These are phyloP conservation scores for Tetragonula clypearis DNA, from an alignment of 1,140 invertebrate species.

Conservation along the genomic window DNA sequence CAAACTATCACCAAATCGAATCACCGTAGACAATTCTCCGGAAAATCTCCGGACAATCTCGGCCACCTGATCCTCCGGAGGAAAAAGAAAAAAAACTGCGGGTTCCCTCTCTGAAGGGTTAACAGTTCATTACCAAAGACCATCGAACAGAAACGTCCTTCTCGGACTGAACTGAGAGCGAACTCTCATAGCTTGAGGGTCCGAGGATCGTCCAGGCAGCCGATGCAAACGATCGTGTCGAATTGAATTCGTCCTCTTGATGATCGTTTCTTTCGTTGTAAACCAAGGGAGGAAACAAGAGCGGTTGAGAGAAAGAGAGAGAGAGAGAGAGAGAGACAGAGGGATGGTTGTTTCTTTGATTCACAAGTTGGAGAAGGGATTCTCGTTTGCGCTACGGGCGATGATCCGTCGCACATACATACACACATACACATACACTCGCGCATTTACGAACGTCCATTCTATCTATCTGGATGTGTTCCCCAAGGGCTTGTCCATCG, in stretches of 20 bases:
- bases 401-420: conserved; percentile 25
- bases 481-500: conserved; percentile 27
- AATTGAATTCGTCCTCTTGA: conserved; percentile 65
- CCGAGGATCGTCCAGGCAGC: conserved; percentile 12
- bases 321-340: too few relatives aligned
- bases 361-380: background rate
- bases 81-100: too few relatives aligned
- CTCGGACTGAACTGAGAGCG: background rate
- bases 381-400: background rate
- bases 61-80: background rate
- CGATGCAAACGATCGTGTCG: conserved; percentile 69
- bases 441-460: background rate
- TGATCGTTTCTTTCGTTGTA: too few relatives aligned
- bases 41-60: background rate
- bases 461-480: background rate
- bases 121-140: conserved; percentile 9
- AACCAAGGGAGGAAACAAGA: too few relatives aligned
- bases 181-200: conserved; percentile 13
- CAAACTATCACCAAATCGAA: background rate
- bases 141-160: background rate
- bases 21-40: background rate
- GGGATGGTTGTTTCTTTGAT: background rate
- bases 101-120: background rate
- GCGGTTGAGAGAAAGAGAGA: background rate
- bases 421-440: background rate